Conservation (phyloP, 2,888 invertebrate species). For the Lypha dubia region DNA sequence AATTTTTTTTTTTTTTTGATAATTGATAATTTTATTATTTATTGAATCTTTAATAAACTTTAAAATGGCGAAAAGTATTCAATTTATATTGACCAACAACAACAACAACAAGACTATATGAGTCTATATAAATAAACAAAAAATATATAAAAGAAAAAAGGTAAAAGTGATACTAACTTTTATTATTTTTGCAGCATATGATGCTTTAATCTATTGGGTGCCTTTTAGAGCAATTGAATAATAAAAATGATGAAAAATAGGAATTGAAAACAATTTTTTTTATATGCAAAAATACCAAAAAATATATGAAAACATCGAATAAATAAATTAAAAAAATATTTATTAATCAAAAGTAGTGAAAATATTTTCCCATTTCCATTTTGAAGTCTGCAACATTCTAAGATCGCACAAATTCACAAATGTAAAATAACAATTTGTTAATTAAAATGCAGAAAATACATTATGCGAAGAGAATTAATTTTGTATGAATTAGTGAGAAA, state of each 20-base stretch:
- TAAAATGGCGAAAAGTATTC: conserved; percentile 15
- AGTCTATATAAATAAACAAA: no score
- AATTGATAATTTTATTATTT: no score
- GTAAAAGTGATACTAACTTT: conserved; percentile 32
- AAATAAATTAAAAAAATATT: conserved; percentile 5
- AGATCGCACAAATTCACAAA: conserved; percentile 3
- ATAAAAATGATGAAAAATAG: conserved; percentile 18
- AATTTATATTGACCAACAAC: conserved; percentile 37
- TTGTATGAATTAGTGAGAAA: not conserved
- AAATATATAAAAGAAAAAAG: not conserved
- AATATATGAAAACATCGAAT: not conserved
- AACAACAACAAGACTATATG: no score
- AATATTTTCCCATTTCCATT: not conserved
- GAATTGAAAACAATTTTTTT: not conserved
- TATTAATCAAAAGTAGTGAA: not conserved
- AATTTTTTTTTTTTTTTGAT: no score
- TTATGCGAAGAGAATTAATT: conserved; percentile 3
- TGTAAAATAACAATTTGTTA: conserved; percentile 60
- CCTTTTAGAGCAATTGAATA: conserved; percentile 27
- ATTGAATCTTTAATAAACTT: no score
- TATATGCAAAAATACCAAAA: not conserved
- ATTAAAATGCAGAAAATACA: conserved; percentile 57
- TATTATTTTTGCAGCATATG: conserved; percentile 24
- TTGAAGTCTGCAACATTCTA: not conserved
- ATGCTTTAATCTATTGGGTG: not conserved